These are phyloP conservation scores for Micoletzkya japonica DNA, from an alignment of 2,888 invertebrate genomes.

Conservation along the genomic window DNA sequence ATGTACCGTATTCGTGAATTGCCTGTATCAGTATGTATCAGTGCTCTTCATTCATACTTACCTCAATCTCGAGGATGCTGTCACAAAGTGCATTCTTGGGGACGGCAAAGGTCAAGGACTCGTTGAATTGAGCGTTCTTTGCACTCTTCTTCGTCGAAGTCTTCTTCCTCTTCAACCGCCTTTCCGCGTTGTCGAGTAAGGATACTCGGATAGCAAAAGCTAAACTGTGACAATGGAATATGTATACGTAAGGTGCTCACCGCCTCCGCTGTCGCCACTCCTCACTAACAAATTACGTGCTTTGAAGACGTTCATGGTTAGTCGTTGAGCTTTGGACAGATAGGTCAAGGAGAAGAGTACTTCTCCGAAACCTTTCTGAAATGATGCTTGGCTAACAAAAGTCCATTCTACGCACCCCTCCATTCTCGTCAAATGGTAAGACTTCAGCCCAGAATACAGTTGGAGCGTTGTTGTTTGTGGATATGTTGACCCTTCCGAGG, in stretches of 20 bases:
- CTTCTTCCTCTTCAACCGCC: conserved; percentile 57
- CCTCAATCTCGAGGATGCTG: conserved; percentile 55
- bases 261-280: conserved; percentile 9
- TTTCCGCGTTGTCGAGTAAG: conserved; percentile 50
- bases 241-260: not conserved
- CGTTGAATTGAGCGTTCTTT: conserved; percentile 58
- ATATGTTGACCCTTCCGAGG: conserved; percentile 37
- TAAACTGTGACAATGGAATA: too few species aligned
- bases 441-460: conserved; percentile 64
- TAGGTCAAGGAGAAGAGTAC: conserved; percentile 71
- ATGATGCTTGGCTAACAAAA: not conserved
- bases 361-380: conserved; percentile 69
- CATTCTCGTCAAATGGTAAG: conserved; percentile 63
- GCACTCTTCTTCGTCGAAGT: conserved; percentile 56
- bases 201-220: conserved; percentile 56
- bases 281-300: conserved; percentile 66
- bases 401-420: conserved; percentile 29
- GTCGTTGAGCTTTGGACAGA: conserved; percentile 70
- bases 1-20: conserved; percentile 60
- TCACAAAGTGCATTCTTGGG: conserved; percentile 59
- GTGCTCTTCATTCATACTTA: conserved; percentile 21
- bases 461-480: conserved; percentile 46
- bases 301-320: conserved; percentile 72
- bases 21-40: conserved; percentile 42
- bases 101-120: conserved; percentile 58